phyloP scores from a whole-genome alignment of 2,888 invertebrate species.

The Agrotis exclamationis region DNA sequence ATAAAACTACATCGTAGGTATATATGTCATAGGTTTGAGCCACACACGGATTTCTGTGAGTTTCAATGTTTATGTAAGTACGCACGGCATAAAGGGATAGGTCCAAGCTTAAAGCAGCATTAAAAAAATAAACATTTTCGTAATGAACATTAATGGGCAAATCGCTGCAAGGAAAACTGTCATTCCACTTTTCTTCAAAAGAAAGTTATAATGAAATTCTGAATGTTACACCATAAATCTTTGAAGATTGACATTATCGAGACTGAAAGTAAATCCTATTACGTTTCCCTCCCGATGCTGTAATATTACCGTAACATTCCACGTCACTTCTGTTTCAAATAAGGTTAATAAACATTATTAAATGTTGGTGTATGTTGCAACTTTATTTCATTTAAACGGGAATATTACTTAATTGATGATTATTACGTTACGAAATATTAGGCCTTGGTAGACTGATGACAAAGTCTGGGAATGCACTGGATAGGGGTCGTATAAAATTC shows the following conservation, averaged over 20 bases:
- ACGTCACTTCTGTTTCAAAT: conserved; percentile 13
- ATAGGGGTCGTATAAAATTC: too few species aligned
- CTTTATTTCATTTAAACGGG: not conserved
- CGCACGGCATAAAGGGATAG: too few species aligned
- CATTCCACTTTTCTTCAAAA: conserved; percentile 13
- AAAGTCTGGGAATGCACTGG: too few species aligned
- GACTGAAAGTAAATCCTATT: conserved; percentile 44
- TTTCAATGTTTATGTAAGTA: too few species aligned
- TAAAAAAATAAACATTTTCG: not conserved
- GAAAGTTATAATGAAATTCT: conserved; percentile 57
- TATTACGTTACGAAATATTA: not conserved
- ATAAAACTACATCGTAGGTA: too few species aligned
- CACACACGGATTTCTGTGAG: too few species aligned
- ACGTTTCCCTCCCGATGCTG: conserved; percentile 2
- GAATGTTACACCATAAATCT: conserved; percentile 52
- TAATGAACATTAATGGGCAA: not conserved
- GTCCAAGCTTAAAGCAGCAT: too few species aligned
- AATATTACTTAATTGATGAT: not conserved
- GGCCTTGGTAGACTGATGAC: not conserved
- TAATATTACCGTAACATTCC: conserved; percentile 24
- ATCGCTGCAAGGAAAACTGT: too few species aligned
- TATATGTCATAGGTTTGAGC: too few species aligned
- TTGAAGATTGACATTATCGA: conserved; percentile 56
- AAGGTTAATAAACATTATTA: conserved; percentile 5
- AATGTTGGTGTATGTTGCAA: not conserved